phyloP scores from a whole-genome alignment of 2,113 vertebrate species.

The Gallinago jamesoni region DNA sequence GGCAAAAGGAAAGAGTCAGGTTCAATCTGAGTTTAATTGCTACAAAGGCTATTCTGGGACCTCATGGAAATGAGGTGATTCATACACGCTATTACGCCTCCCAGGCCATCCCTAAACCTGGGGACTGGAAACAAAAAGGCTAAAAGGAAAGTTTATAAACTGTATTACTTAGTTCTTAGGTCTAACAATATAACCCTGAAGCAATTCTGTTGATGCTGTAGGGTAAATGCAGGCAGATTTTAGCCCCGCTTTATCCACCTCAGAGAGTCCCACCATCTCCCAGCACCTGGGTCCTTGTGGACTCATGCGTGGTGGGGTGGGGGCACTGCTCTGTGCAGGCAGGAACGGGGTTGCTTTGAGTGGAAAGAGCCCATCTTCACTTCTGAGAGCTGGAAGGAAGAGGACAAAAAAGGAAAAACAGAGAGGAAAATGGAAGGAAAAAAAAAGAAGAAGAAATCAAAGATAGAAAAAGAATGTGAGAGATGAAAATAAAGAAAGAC shows the following conservation, averaged over 20 bases:
- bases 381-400: not conserved
- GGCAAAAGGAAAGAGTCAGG: conserved; percentile 28
- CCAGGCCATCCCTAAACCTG: not conserved
- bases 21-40: conserved; percentile 50
- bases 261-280: rapidly evolving
- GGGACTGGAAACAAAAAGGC: not conserved
- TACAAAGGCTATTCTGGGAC: conserved; percentile 5
- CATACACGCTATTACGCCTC: not conserved
- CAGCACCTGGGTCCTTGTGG: not conserved
- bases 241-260: rapidly evolving
- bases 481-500: not conserved
- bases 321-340: not conserved
- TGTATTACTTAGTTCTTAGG: not conserved
- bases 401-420: not conserved
- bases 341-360: rapidly evolving
- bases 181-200: no score
- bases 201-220: not conserved
- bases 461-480: not conserved
- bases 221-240: not conserved
- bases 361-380: rapidly evolving
- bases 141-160: not conserved
- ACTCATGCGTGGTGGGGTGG: rapidly evolving
- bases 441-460: not conserved
- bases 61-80: not conserved
- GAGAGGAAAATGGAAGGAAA: rapidly evolving